A percentile compares a stretch with the other conserved stretches of the same genome.
Evolutionary conservation across 2,888 invertebrate genomes (phyloP).

Genomic region (Mesoligia furuncula): DNA sequence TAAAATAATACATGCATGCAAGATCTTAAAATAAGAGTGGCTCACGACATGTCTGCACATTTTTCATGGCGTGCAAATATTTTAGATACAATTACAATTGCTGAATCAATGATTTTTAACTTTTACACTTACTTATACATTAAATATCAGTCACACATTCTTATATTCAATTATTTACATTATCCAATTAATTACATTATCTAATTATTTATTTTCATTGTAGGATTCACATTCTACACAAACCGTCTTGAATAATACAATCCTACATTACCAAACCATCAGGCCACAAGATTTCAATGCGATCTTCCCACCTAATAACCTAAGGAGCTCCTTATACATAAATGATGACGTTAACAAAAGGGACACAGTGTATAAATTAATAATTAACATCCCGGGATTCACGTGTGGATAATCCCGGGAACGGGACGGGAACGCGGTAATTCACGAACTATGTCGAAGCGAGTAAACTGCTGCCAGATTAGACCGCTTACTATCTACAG

Average conservation of each 20-base stretch:
- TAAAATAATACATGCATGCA: too few relatives aligned
- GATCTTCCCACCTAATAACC: conserved; percentile 40
- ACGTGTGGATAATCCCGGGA: conserved; percentile 55
- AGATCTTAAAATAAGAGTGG: too few relatives aligned
- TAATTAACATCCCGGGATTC: conserved; percentile 53
- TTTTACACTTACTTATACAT: too few relatives aligned
- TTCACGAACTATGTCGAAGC: conserved; percentile 58
- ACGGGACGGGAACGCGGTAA: conserved; percentile 40
- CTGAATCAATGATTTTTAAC: too few relatives aligned
- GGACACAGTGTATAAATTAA: conserved; percentile 56
- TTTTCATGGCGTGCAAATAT: too few relatives aligned
- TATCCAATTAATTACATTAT: too few relatives aligned
- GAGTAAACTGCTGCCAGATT: conserved; percentile 58
- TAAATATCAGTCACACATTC: too few relatives aligned
- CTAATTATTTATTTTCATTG: too few relatives aligned
- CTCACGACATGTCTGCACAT: too few relatives aligned
- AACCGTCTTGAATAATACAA: neutral
- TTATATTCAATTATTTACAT: too few relatives aligned
- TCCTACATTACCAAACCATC: neutral
- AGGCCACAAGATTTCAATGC: conserved; percentile 22
- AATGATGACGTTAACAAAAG: conserved; percentile 57
- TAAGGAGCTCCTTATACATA: conserved; percentile 44
- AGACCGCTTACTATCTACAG: conserved; percentile 41
- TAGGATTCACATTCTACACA: neutral
- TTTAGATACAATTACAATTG: too few relatives aligned